phyloP scores from a whole-genome alignment of 2,113 vertebrate genomes.

The Acanthisitta chloris region DNA sequence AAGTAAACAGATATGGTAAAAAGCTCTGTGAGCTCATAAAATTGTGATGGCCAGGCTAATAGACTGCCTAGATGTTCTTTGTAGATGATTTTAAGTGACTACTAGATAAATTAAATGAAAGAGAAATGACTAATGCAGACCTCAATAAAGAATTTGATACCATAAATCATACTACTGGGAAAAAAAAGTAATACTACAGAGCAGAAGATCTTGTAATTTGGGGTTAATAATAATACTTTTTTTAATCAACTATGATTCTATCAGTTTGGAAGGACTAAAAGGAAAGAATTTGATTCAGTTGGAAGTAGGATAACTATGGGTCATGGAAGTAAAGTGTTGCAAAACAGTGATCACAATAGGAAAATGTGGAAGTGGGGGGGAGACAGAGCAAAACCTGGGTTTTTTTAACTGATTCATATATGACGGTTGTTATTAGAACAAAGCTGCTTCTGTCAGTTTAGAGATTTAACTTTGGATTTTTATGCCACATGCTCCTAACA shows the following conservation, averaged over 20 bases:
- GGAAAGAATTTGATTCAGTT: background rate
- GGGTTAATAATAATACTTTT: background rate
- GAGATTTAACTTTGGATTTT: background rate
- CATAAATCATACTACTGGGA: background rate
- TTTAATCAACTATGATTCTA: background rate
- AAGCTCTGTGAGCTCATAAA: background rate
- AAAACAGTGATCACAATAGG: background rate
- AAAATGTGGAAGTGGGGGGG: background rate
- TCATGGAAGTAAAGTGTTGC: background rate
- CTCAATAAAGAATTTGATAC: background rate
- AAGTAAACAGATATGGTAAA: background rate
- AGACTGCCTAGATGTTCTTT: background rate
- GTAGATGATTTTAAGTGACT: background rate
- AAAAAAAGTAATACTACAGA: background rate
- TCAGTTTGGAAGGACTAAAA: background rate
- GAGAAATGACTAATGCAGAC: background rate
- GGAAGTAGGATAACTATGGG: background rate
- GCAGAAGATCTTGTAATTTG: background rate
- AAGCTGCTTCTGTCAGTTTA: background rate
- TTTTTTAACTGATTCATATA: background rate
- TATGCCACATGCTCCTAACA: background rate
- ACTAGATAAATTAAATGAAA: background rate
- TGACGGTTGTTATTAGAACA: background rate
- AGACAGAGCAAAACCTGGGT: background rate
- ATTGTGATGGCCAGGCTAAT: background rate